Base-by-base conservation (phyloP, 2,113 vertebrate species). In the Scatophagus argus region DNA sequence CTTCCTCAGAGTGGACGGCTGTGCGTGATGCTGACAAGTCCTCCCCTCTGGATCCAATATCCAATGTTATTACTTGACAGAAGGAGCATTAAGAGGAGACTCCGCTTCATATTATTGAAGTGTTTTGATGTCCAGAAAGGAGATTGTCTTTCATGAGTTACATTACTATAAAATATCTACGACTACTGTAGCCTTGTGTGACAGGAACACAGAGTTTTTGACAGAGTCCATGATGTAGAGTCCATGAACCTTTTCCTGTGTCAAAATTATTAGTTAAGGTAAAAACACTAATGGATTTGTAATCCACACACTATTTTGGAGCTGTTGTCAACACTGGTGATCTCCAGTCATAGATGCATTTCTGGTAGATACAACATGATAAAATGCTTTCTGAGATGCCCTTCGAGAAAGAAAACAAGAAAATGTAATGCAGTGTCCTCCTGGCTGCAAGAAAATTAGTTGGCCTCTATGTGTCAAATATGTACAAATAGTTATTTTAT, bases 61-160 rank as follows among this genome's bases (percentile, higher is more conserved):
- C 77, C 52, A 16, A 14, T 91, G 92, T 92, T 94, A 90, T 94
- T 91, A 79, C 88, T 85, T 86, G 85, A 90, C 88, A 91, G 83
- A 92, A 89, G 85, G 41, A 67, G 91, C 70, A 92, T 93, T 93
- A 91, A 47, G 79, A 85, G 60, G 79, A 85, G 83, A 88, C 76
- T 72, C 79, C 83, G 81, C 81, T 80, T 91, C 73, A 2, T 75
- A 67, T 91, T 88, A 89, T 76, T 89, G 62, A 83, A 78, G 68
- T 64, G 66, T 79, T 88, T 87, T 89, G 68, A 79, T 84, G 72
- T 82, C 59, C 54, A 64, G 69, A 86, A 61, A 92, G 91, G 90
- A 90, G 90, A 92, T 92, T 87, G 68, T 81, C 41, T 90, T 91
- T 85, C 47, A 70, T 74, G 66, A 3, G 2, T 81, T 47, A 25